These are phyloP conservation scores for Aix galericulata DNA, from an alignment of 2,113 vertebrate genomes.

Conservation along the genomic window DNA sequence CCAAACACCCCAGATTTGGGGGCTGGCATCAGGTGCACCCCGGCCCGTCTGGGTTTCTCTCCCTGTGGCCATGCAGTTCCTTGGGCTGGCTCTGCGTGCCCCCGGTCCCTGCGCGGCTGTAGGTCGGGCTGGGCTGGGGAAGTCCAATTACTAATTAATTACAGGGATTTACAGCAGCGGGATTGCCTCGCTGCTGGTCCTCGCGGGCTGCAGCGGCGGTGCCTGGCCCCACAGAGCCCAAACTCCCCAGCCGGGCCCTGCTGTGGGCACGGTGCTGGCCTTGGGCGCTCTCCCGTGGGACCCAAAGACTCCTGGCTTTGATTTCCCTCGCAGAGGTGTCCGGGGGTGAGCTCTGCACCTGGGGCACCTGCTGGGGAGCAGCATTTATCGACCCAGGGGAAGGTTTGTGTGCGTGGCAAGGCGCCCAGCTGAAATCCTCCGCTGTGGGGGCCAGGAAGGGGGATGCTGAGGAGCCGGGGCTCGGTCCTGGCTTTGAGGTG, in stretches of 20 bases:
- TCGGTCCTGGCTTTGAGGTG: rapidly evolving
- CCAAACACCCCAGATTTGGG: not conserved
- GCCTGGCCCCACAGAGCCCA: not conserved
- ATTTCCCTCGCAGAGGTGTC: not conserved
- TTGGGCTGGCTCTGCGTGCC: not conserved
- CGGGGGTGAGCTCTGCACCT: not conserved
- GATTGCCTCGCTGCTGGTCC: not conserved
- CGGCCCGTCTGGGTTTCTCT: not conserved
- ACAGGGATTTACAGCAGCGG: not conserved
- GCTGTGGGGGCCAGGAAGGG: not conserved
- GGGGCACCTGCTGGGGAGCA: not conserved
- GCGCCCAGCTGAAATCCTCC: not conserved
- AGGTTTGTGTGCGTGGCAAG: not conserved
- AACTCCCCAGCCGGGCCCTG: not conserved
- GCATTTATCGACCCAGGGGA: not conserved
- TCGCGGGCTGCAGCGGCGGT: not conserved
- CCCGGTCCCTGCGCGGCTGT: rapidly evolving
- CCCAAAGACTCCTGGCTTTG: not conserved
- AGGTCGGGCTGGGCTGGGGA: not conserved
- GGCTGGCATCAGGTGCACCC: not conserved
- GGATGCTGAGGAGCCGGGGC: not conserved
- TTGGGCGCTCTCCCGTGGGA: not conserved
- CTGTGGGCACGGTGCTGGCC: not conserved
- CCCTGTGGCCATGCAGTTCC: not conserved
- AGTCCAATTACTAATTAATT: not conserved